phyloP scores from a whole-genome alignment of 2,888 invertebrate species.

The Ennomos fuscantarius region DNA sequence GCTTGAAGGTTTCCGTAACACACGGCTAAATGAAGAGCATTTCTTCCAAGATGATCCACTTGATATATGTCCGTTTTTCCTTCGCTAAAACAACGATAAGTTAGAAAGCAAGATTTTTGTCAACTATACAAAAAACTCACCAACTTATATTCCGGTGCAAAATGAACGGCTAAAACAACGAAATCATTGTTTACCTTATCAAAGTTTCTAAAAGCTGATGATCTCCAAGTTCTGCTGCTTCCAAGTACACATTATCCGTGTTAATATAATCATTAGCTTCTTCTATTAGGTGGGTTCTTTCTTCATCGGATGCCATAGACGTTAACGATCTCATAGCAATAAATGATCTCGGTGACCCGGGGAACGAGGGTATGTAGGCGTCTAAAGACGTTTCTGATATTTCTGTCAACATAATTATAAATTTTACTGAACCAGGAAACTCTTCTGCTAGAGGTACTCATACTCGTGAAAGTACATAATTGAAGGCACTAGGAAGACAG shows the following conservation, averaged over 20 bases:
- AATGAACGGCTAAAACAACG: too few relatives aligned
- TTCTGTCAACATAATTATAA: constrained; percentile 43
- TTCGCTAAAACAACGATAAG: constrained; percentile 33
- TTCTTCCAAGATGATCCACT: constrained; percentile 66
- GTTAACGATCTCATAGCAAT: constrained; percentile 25
- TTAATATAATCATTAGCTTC: constrained; percentile 62
- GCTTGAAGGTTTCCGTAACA: constrained; percentile 53
- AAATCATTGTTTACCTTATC: constrained; percentile 50
- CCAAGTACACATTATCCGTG: constrained; percentile 58
- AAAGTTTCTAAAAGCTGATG: constrained; percentile 48
- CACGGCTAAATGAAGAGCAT: constrained; percentile 72
- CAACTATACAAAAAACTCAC: too few relatives aligned
- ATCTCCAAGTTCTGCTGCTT: constrained; percentile 69
- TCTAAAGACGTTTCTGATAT: constrained; percentile 61
- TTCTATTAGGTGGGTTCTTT: constrained; percentile 30
- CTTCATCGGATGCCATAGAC: constrained; percentile 33
- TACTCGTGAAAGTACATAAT: too few relatives aligned
- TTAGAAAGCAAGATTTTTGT: too few relatives aligned
- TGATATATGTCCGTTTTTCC: constrained; percentile 55
- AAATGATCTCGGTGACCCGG: constrained; percentile 55
- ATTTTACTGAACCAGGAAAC: background rate
- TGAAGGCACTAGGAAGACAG: too few relatives aligned
- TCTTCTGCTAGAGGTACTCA: too few relatives aligned
- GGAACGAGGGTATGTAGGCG: constrained; percentile 56
- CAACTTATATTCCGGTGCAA: too few relatives aligned